phyloP scores from a whole-genome alignment of 2,113 vertebrate genomes.

The Delphinapterus leucas region DNA sequence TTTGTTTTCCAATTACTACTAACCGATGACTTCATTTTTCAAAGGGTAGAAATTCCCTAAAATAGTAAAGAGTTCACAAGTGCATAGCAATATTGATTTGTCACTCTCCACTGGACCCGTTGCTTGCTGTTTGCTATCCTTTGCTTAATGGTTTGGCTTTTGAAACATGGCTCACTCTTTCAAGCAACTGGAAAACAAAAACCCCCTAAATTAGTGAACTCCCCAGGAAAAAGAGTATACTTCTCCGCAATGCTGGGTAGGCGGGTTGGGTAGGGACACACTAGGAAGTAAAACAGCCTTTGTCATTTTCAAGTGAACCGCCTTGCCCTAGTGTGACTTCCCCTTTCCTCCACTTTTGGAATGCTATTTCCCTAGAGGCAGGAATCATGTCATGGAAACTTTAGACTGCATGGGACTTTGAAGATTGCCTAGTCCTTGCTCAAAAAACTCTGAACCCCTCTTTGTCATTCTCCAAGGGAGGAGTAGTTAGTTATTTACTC shows the following conservation, averaged over 20 bases:
- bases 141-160: background rate
- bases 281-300: background rate
- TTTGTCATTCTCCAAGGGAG: background rate
- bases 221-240: background rate
- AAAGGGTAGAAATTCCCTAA: background rate
- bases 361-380: background rate
- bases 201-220: background rate
- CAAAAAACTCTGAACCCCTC: background rate
- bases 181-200: background rate
- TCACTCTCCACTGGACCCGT: background rate
- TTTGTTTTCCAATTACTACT: background rate
- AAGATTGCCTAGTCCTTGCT: background rate
- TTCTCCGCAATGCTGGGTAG: background rate
- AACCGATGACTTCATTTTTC: conserved; percentile 17
- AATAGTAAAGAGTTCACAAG: background rate
- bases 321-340: background rate
- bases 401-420: background rate
- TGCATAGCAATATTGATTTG: background rate
- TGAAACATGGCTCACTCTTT: background rate
- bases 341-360: conserved; percentile 22
- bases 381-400: background rate
- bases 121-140: background rate
- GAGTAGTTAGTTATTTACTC: conserved; percentile 35
- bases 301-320: background rate
- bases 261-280: background rate